Evolutionary conservation across 2,797 vertebrate species (phyloP), one percentile per base, ranked within the genome.

Genomic region (Silurus lanzhouensis): DNA sequence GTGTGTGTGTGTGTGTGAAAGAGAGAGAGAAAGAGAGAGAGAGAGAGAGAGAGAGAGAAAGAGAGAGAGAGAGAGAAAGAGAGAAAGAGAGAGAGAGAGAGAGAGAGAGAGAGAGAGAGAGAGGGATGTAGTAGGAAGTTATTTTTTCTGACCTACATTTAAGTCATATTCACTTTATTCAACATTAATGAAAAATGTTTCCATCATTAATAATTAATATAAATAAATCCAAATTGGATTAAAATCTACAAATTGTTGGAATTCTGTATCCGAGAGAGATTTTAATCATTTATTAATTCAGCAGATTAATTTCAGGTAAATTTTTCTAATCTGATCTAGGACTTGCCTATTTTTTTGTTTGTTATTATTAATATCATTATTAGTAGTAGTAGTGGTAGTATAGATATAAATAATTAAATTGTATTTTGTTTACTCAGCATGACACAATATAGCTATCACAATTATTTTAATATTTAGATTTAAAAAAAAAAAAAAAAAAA

Each of bases 71-170:
- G 68, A 38, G 46, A 71, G 72, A 64, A 20, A n/a, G 27, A 48
- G 15, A 84, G 61, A 31, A 2, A 31, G 31, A 31, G 31, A 31
- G 31, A 27, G n/a, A 25, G n/a, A 27, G 2, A 71, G n/a, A 31
- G 31, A 38, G 31, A 38, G 31, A 38, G 31, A 27, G 2, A 71
- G n/a, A 31, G 31, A 38, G 38, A 38, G 38, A 38, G 38, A 38
- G 15, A 31, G 66, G 5, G 15, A 5, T 67, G 17, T 63, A 63
- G 31, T 55, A 55, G 2, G 48, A 64, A 63, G 48, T 86, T 46
- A 10, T n/a, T 86, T 22, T 72, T 3, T 64, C 55, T 86, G 85
- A 84, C 19, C 68, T 74, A 81, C 61, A 81, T 81, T 72, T 13
- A 48, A 64, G 19, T 31, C 52, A 2, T 80, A 31, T 60, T 38